A percentile compares a stretch with the other conserved stretches of the same genome.
These are phyloP conservation scores for Andrena marginata DNA, from an alignment of 2,888 invertebrate genomes.

Conservation along the genomic window DNA sequence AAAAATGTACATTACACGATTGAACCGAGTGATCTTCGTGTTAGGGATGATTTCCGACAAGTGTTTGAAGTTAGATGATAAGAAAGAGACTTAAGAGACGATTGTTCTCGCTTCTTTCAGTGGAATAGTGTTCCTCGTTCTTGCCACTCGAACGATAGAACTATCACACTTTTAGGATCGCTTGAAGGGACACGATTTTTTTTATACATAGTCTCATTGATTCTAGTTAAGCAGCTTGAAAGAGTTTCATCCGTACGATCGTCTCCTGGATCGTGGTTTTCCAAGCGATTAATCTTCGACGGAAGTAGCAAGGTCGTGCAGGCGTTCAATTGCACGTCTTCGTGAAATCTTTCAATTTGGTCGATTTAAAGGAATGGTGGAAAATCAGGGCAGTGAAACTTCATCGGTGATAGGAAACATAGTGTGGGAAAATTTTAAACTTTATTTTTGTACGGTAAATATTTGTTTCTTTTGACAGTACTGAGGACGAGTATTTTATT, in stretches of 20 bases:
- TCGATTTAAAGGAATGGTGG: neutral
- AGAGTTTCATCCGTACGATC: constrained; percentile 1
- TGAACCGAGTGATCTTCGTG: constrained; percentile 7
- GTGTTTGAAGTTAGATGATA: neutral
- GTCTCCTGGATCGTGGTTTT: constrained; percentile 5
- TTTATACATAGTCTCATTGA: constrained; percentile 21
- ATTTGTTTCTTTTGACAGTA: constrained; percentile 2
- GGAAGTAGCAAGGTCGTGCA: constrained; percentile 14
- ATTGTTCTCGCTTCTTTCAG: neutral
- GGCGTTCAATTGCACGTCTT: neutral
- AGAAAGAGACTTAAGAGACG: neutral
- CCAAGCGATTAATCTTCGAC: constrained; percentile 21
- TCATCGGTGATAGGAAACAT: neutral
- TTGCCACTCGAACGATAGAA: constrained; percentile 17
- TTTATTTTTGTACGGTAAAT: constrained; percentile 45
- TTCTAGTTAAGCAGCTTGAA: constrained; percentile 31
- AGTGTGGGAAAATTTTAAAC: neutral
- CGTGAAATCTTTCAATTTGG: neutral
- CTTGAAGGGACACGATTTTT: neutral
- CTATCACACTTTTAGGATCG: neutral
- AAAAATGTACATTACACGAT: neutral
- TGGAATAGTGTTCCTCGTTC: neutral
- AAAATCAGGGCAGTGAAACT: constrained; percentile 1
- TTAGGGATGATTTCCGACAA: neutral
- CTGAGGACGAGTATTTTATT: neutral